phyloP scores from a whole-genome alignment of 2,797 vertebrate species.

The Streptopelia turtur region DNA sequence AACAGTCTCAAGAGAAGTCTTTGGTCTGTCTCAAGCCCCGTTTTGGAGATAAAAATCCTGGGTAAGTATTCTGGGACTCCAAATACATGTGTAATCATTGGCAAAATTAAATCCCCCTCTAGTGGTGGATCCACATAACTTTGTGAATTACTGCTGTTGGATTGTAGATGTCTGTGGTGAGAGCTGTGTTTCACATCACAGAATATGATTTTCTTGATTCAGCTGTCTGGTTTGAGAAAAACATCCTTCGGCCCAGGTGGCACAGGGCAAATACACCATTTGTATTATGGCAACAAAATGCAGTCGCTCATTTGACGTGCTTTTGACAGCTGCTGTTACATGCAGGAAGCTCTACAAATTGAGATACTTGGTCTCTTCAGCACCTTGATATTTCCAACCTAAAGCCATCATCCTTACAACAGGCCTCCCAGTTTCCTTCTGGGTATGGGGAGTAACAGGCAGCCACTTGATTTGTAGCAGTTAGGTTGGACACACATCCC shows the following conservation, averaged over 20 bases:
- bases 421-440: neutral
- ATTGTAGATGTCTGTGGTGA: neutral
- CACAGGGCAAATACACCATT: neutral
- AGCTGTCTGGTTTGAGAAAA: neutral
- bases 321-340: neutral
- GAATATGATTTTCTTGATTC: neutral
- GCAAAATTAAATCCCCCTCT: conserved; percentile 62
- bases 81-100: accelerated
- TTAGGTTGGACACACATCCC: neutral
- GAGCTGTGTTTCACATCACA: neutral
- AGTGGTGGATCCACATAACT: conserved; percentile 9
- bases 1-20: neutral
- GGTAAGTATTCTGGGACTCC: neutral
- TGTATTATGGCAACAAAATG: neutral
- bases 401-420: neutral
- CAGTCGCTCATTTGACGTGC: neutral
- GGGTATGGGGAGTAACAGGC: neutral
- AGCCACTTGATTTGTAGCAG: neutral
- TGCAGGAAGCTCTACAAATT: neutral
- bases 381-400: neutral
- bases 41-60: neutral
- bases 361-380: neutral
- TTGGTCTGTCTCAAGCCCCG: neutral
- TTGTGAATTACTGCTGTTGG: accelerated
- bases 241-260: neutral